Evolutionary conservation across 2,113 vertebrate species (phyloP).

Genomic region (Psittacus erithacus): DNA sequence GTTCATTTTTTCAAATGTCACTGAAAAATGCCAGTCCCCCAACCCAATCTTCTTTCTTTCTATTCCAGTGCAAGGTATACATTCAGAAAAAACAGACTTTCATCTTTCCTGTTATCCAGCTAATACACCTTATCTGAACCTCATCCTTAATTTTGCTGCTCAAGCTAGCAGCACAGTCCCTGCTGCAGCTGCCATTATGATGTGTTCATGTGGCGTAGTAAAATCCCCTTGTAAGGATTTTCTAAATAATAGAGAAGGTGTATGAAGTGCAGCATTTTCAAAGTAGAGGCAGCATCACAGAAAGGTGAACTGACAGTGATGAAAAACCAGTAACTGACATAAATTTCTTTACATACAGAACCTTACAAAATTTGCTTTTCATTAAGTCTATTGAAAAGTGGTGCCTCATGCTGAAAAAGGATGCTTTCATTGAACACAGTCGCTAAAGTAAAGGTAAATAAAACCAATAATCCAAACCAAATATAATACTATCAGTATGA

Average conservation of each 20-base stretch:
- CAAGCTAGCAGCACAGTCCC: not conserved
- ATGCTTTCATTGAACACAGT: not conserved
- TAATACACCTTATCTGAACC: not conserved
- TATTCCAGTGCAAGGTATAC: not conserved
- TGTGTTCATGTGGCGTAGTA: not conserved
- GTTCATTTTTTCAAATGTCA: slow-evolving; percentile 5
- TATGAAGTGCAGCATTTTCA: not conserved
- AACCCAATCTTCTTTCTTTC: not conserved
- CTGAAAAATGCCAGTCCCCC: not conserved
- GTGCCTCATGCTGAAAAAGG: not conserved
- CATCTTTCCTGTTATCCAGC: not conserved
- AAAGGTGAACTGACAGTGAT: not conserved
- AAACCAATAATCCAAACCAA: not conserved
- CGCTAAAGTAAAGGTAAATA: not conserved
- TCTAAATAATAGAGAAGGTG: not conserved
- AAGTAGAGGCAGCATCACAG: not conserved
- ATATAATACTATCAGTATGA: not conserved
- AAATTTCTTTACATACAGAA: not conserved
- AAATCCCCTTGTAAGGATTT: not conserved
- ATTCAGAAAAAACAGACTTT: not conserved
- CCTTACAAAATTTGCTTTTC: not conserved
- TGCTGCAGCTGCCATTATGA: not conserved
- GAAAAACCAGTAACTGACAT: not conserved
- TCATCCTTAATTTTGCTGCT: not conserved
- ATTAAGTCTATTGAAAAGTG: not conserved